A percentile compares a stretch with the other conserved stretches of the same genome.
Evolutionary conservation across 2,113 vertebrate species (phyloP).

Genomic region (Leuciscus idus): DNA sequence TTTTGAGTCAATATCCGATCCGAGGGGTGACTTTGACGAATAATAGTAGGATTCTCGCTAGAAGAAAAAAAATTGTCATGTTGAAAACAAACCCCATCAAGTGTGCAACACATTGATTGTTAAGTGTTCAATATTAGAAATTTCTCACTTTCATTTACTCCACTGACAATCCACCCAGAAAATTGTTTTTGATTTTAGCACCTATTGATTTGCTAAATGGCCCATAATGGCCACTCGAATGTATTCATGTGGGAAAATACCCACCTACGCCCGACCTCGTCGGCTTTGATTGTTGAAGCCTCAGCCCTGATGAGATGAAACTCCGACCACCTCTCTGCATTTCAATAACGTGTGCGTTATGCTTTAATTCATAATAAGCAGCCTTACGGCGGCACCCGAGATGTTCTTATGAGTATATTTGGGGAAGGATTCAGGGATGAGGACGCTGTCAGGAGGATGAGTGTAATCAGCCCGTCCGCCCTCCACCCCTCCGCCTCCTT

Average conservation of each 20-base stretch:
- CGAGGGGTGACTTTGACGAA: slow-evolving; percentile 21
- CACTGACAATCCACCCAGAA: slow-evolving; percentile 59
- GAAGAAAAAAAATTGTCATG: slow-evolving; percentile 59
- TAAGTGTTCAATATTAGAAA: slow-evolving; percentile 60
- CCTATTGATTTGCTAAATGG: slow-evolving; percentile 70
- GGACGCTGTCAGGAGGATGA: slow-evolving; percentile 73
- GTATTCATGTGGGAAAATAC: slow-evolving; percentile 44
- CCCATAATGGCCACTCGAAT: slow-evolving; percentile 61
- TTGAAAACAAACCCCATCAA: slow-evolving; percentile 68
- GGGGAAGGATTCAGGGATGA: slow-evolving; percentile 66
- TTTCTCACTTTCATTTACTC: slow-evolving; percentile 56
- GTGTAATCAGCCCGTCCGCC: slow-evolving; percentile 70
- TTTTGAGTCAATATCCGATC: not conserved
- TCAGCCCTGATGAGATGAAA: slow-evolving; percentile 26
- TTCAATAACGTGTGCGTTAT: slow-evolving; percentile 11
- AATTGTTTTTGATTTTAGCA: slow-evolving; percentile 66
- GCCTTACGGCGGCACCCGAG: not conserved
- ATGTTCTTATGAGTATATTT: slow-evolving; percentile 53
- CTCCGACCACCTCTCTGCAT: slow-evolving; percentile 19
- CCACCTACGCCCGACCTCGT: not conserved
- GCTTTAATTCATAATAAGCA: slow-evolving; percentile 48
- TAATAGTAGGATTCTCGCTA: slow-evolving; percentile 49
- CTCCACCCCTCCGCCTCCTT: slow-evolving; percentile 28
- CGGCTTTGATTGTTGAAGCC: not conserved
- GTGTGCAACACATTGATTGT: slow-evolving; percentile 59